phyloP scores from a whole-genome alignment of 1,140 invertebrate genomes.

The Aphaenogaster ashmeadi region DNA sequence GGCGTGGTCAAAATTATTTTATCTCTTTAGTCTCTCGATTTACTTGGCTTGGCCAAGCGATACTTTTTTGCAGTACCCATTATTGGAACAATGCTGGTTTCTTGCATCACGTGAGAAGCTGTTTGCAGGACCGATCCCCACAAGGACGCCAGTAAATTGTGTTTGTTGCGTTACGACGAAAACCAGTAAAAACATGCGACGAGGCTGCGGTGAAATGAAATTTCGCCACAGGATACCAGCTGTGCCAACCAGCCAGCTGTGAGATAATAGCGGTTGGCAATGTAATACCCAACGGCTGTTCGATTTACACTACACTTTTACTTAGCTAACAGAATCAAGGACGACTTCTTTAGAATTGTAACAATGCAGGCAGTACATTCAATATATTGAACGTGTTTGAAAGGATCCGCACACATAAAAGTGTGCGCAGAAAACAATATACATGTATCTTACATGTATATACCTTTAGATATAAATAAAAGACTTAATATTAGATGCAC shows the following conservation, averaged over 20 bases:
- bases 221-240: slow-evolving; percentile 46
- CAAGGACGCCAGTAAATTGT: slow-evolving; percentile 47
- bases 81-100: slow-evolving; percentile 62
- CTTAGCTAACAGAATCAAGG: slow-evolving; percentile 21
- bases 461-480: neutral
- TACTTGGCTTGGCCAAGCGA: neutral
- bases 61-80: slow-evolving; percentile 61
- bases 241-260: slow-evolving; percentile 38
- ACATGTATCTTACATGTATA: neutral
- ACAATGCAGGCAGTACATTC: slow-evolving; percentile 18
- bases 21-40: neutral
- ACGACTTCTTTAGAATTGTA: slow-evolving; percentile 42
- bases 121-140: neutral
- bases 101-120: slow-evolving; percentile 31
- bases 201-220: slow-evolving; percentile 52
- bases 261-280: slow-evolving; percentile 60
- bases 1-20: neutral
- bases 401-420: neutral
- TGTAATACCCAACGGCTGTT: slow-evolving; percentile 48
- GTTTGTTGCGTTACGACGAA: slow-evolving; percentile 32
- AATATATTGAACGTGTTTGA: neutral
- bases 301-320: slow-evolving; percentile 55
- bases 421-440: slow-evolving; percentile 9
- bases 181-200: slow-evolving; percentile 47
- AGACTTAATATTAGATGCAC: neutral